Evolutionary conservation across 2,797 vertebrate genomes (phyloP).

Genomic region (Lemur catta): DNA sequence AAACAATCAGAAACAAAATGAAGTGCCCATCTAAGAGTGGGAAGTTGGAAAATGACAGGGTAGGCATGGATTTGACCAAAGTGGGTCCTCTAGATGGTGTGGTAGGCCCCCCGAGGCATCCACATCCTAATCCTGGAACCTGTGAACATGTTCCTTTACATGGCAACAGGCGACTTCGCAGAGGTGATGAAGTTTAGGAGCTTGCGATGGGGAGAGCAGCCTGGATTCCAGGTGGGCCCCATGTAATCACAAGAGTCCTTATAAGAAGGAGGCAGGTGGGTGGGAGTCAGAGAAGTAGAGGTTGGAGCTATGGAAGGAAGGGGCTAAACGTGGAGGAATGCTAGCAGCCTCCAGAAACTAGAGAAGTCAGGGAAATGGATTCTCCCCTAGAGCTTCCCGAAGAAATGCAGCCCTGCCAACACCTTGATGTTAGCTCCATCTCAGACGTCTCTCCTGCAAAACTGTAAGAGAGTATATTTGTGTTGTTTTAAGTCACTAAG

Average conservation of each 20-base stretch:
- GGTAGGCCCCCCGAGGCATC: neutral
- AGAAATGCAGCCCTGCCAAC: neutral
- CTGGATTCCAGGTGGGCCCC: neutral
- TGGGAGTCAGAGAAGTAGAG: neutral
- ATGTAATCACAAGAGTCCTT: neutral
- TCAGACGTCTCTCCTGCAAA: neutral
- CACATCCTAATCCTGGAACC: neutral
- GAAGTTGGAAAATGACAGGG: neutral
- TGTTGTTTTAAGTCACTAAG: neutral
- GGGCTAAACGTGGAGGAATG: neutral
- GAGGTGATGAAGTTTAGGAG: neutral
- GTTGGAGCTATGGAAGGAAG: neutral
- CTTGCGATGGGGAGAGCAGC: no score
- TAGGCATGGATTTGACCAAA: neutral
- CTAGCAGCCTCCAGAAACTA: neutral
- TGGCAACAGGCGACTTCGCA: neutral
- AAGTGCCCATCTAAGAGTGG: neutral
- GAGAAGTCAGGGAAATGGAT: neutral
- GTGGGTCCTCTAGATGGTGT: neutral
- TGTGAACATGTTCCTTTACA: neutral
- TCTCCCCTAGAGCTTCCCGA: neutral
- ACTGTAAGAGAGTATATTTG: neutral
- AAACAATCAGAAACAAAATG: neutral
- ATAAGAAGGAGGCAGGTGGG: neutral
- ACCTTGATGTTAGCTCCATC: neutral